Evolutionary conservation across 2,113 vertebrate species (phyloP), one percentile per base, ranked within the genome.

Genomic region (Syngnathus scovelli): DNA sequence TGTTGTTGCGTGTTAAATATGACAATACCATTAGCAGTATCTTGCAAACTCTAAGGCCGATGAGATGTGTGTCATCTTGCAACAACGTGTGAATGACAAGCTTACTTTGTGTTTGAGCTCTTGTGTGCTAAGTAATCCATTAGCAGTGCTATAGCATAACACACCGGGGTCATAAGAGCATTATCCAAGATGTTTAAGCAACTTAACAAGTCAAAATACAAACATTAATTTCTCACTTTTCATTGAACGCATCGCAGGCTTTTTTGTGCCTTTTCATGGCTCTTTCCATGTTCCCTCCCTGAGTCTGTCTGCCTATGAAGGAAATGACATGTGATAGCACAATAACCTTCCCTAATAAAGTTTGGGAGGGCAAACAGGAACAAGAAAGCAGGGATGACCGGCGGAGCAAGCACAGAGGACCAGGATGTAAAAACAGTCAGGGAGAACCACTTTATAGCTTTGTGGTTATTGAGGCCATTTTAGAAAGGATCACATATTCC

Each of bases 271-370:
- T 78, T 85, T 87, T 78, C 82, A 83, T 68, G 68, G 5, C 52
- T 61, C 69, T 67, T 78, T 86, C 79, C 82, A 80, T 78, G 74
- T 76, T 74, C 51, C 52, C 77, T 67, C 15, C 66, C 75, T 65
- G 27, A 33, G 27, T 3, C 27, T 33, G 64, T 85, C 79, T 85
- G 69, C 39, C 7, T 23, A 46, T 27, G 48, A 76, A 83, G 84
- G 78, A 80, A 82, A 78, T 72, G 77, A 66, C 67, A 76, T 33
- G 62, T 65, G 76, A 70, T 69, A 61, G 78, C 71, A 89, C 88
- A 90, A 90, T 85, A 87, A 81, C 71, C 68, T 61, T 69, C 78
- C 73, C 74, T 75, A 74, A 87, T 90, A 89, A 89, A 89, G 79
- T 87, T 71, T 61, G 6, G 63, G 44, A 76, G 79, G 67, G 81